Base-by-base conservation (phyloP, 2,797 vertebrate genomes). In the Pampus argenteus region DNA sequence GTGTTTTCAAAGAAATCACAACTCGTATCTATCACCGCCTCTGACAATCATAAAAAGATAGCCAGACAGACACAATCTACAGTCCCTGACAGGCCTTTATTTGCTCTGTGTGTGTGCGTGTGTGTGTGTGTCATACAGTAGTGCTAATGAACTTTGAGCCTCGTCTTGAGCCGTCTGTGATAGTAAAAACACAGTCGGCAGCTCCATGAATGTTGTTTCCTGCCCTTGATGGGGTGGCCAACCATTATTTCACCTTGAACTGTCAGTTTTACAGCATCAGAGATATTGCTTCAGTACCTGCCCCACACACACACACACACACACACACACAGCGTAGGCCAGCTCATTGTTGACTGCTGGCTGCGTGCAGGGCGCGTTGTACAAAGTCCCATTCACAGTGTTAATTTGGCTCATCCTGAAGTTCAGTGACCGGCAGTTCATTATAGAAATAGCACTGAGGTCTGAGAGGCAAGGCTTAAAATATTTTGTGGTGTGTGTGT, bases 61-160 rank as follows among this genome's bases (percentile, higher is more conserved):
- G 47, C 34, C 68, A 68, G 75, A 88, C 68, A 68, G 75, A 88
- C 34, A 15, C 51, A 66, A 47, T 76, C 51, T 67, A 1, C 60
- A 6, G 13, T 58, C 67, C 50, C 1, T 15, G 28, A 63, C 34
- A 14, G 62, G 42, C 20, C 54, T 78, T 23, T 79, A 65, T 71
- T 76, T 81, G 71, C 66, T 56, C 54, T 62, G 38, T 11, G 44
- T 73, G 60, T 71, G 58, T 70, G 44, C 68, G 61, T 62, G 47
- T 73, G 68, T 77, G 6, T 40, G 29, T 31, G 29, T 31, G 29
- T 51, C 45, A 61, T 78, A 78, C 71, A 78, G 81, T 79, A 47
- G 80, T 48, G 63, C 76, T 60, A 34, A 51, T 87, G 86, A 86
- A 85, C 92, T 91, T 90, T 92, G 90, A 90, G 66, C 83, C 75